phyloP scores from a whole-genome alignment of 2,797 vertebrate species.

The Molossus alvarezi region DNA sequence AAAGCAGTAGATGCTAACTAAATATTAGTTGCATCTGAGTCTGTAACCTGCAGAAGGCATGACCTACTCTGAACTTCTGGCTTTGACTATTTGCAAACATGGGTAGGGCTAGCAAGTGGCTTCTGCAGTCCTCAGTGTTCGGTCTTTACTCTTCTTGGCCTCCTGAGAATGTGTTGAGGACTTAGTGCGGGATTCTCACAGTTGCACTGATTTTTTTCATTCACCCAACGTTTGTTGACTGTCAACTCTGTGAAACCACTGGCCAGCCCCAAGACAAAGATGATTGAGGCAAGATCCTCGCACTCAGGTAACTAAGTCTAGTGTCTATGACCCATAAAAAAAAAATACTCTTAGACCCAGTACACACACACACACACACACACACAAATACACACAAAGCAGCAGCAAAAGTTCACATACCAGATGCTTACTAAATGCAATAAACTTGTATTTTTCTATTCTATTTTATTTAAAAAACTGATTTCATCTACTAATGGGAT shows the following conservation, averaged over 20 bases:
- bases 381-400: not conserved
- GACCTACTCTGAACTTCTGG: not conserved
- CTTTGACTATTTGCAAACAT: conserved; percentile 14
- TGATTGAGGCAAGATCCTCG: not conserved
- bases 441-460: conserved; percentile 48
- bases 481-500: conserved; percentile 40
- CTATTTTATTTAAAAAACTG: conserved; percentile 35
- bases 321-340: not conserved
- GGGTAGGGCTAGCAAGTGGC: not conserved
- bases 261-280: not conserved
- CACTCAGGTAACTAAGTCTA: not conserved
- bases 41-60: not conserved
- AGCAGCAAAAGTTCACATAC: not conserved
- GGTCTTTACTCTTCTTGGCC: not conserved
- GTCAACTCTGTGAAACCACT: not conserved
- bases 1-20: conserved; percentile 2
- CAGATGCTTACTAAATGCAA: not conserved
- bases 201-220: not conserved
- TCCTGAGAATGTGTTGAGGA: not conserved
- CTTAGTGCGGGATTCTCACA: not conserved
- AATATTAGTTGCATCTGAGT: not conserved
- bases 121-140: not conserved
- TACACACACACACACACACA: not conserved
- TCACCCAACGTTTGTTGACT: conserved; percentile 26
- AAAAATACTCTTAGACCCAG: not conserved